Conservation (phyloP, 2,888 invertebrate genomes). For the Hydropsyche betteni region DNA sequence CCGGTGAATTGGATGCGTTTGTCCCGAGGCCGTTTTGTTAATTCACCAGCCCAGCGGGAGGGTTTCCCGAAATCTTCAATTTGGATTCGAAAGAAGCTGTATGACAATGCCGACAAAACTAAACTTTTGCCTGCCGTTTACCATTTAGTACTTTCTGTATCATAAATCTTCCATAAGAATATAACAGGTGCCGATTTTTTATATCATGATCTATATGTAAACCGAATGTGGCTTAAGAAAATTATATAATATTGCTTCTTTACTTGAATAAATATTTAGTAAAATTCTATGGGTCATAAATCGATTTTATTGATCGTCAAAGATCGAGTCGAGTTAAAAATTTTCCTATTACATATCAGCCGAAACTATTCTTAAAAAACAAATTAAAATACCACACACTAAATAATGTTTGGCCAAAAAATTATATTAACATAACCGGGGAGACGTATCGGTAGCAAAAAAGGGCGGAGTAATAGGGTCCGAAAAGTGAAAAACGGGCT, state of each 20-base stretch:
- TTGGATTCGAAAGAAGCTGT: constrained; percentile 16
- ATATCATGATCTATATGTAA: neutral
- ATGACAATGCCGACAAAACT: constrained; percentile 35
- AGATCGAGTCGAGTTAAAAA: no score
- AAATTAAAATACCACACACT: constrained; percentile 49
- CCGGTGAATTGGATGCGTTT: constrained; percentile 39
- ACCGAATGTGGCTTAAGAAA: no score
- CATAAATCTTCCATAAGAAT: constrained; percentile 20
- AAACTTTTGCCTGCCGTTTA: constrained; percentile 10
- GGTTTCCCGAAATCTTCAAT: constrained; percentile 37
- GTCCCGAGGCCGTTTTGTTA: constrained; percentile 51
- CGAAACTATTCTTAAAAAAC: constrained; percentile 6
- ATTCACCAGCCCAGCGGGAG: constrained; percentile 52
- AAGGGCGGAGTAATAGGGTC: constrained; percentile 48
- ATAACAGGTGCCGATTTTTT: constrained; percentile 25
- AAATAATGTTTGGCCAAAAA: constrained; percentile 49
- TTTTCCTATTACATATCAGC: no score
- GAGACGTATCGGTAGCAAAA: constrained; percentile 50
- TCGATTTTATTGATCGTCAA: no score
- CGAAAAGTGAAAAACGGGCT: constrained; percentile 31
- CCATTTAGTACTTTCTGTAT: constrained; percentile 32
- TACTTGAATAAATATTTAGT: no score
- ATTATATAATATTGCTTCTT: no score
- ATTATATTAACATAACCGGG: constrained; percentile 46
- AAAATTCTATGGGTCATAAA: no score